Conservation (phyloP, 2,113 vertebrate genomes). For the Setophaga petechia region DNA sequence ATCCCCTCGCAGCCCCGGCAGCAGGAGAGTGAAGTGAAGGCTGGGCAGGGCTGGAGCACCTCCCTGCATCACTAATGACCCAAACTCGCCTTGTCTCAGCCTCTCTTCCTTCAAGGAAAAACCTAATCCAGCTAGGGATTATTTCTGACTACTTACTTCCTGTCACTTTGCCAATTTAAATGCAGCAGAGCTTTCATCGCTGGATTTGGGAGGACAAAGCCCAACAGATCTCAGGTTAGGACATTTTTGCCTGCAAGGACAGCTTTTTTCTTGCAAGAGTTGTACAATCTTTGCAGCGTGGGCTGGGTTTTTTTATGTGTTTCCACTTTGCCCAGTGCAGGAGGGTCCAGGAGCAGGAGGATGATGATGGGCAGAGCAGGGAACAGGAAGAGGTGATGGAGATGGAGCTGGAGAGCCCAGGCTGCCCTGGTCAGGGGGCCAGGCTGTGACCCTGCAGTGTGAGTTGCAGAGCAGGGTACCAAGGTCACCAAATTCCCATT, state of each 20-base stretch:
- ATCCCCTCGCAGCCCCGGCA: not conserved
- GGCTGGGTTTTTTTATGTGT: not conserved
- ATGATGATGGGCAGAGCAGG: not conserved
- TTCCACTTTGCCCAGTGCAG: not conserved
- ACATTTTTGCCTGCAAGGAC: constrained; percentile 13
- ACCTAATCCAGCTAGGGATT: constrained; percentile 57
- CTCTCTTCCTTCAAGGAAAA: constrained; percentile 51
- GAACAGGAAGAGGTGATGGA: not conserved
- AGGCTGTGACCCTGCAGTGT: not conserved
- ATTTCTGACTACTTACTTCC: constrained; percentile 48
- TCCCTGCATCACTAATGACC: not conserved
- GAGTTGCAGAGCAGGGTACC: not conserved
- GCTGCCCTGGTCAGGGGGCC: not conserved
- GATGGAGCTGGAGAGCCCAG: not conserved
- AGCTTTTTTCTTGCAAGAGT: not conserved
- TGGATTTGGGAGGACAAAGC: constrained; percentile 50
- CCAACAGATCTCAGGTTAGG: not conserved
- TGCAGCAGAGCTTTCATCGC: constrained; percentile 19
- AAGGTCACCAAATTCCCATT: not conserved
- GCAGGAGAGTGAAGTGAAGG: not conserved
- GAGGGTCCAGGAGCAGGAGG: not conserved
- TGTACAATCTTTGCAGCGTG: not conserved
- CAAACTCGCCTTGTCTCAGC: not conserved
- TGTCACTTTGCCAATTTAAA: constrained; percentile 49
- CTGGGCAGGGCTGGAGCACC: not conserved